These are phyloP conservation scores for Epizoanthus ramosus DNA, from an alignment of 92 coral and sea anemone species.

Conservation along the genomic window DNA sequence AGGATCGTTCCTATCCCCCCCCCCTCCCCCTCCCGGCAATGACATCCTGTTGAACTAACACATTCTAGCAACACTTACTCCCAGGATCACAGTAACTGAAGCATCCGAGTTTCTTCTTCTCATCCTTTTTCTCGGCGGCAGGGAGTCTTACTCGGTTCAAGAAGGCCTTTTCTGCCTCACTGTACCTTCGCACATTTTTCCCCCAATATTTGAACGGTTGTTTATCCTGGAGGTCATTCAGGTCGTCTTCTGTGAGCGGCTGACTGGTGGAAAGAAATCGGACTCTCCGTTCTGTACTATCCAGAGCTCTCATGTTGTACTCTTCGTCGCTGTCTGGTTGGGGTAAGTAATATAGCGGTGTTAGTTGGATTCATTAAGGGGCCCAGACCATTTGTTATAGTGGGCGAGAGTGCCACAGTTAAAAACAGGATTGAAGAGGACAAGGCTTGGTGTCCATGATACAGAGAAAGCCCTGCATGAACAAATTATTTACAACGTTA, in stretches of 20 bases:
- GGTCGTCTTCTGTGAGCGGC: slow-evolving; percentile 74
- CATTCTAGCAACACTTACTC: slow-evolving; percentile 59
- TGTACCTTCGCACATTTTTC: slow-evolving; percentile 80
- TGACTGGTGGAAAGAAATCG: slow-evolving; percentile 72
- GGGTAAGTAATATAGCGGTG: background rate
- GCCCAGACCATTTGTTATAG: background rate
- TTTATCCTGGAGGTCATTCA: slow-evolving; percentile 63
- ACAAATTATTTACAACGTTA: too few relatives aligned
- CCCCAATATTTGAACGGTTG: slow-evolving; percentile 77
- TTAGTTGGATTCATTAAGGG: background rate
- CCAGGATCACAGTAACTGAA: slow-evolving; percentile 87
- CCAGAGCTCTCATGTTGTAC: background rate
- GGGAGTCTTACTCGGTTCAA: slow-evolving; percentile 86
- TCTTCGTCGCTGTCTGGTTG: slow-evolving; percentile 8
- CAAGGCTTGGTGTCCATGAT: too few relatives aligned
- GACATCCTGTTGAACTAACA: background rate
- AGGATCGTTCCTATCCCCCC: too few relatives aligned
- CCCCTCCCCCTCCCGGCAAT: background rate
- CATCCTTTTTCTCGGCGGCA: slow-evolving; percentile 57
- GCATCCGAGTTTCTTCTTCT: slow-evolving; percentile 68
- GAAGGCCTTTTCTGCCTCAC: slow-evolving; percentile 97
- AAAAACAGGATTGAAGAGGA: too few relatives aligned
- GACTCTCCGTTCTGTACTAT: slow-evolving; percentile 35
- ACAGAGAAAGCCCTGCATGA: too few relatives aligned
- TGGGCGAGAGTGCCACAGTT: too few relatives aligned